These are phyloP conservation scores for Galeruca laticollis DNA, from an alignment of 2,888 invertebrate species.

Conservation along the genomic window DNA sequence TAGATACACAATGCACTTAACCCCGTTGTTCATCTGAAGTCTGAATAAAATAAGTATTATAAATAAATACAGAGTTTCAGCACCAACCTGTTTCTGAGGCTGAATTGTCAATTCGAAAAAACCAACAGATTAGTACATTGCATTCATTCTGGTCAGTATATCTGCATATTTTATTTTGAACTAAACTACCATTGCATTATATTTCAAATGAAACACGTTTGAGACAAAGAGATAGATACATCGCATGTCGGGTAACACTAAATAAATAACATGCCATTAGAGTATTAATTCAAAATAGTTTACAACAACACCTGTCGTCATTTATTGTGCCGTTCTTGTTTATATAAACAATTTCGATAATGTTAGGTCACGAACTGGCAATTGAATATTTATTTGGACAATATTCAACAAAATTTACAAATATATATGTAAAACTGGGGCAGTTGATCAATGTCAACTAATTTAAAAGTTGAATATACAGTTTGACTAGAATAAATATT, in stretches of 20 bases:
- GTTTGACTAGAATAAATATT: not conserved
- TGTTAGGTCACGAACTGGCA: not conserved
- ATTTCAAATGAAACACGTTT: not conserved
- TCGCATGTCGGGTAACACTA: not conserved
- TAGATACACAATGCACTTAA: too few relatives aligned
- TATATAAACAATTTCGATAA: conserved; percentile 1
- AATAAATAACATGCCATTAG: not conserved
- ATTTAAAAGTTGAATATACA: not conserved
- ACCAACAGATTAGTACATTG: too few relatives aligned
- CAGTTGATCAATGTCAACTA: not conserved
- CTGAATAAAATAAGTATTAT: too few relatives aligned
- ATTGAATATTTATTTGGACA: not conserved
- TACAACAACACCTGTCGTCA: not conserved
- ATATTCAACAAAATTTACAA: not conserved
- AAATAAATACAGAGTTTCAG: too few relatives aligned
- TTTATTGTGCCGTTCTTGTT: not conserved
- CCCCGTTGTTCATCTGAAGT: too few relatives aligned
- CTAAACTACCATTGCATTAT: not conserved
- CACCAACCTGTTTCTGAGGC: too few relatives aligned
- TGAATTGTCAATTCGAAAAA: too few relatives aligned
- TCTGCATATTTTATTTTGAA: too few relatives aligned
- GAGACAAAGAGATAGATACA: not conserved
- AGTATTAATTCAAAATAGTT: not conserved
- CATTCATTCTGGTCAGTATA: too few relatives aligned
- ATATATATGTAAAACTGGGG: not conserved